Evolutionary conservation across 2,113 vertebrate genomes (phyloP), one percentile per base, ranked within the genome.

Genomic region (Dasypus novemcinctus): DNA sequence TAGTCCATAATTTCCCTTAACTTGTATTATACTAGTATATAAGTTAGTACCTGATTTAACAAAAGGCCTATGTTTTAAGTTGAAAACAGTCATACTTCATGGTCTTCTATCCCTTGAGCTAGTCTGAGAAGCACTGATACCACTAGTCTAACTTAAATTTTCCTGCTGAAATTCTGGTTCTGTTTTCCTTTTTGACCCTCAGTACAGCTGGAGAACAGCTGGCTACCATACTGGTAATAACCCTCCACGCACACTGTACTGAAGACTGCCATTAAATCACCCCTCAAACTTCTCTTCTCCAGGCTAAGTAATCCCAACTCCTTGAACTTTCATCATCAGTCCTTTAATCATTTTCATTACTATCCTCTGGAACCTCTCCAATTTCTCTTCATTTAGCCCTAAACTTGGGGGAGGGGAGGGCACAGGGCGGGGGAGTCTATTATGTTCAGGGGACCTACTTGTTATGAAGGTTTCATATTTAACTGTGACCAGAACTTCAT

Each of bases 321-420:
- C 92, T 83, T 71, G 63, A 88, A 92, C 76, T 97, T 97, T 97
- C 96, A 97, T 97, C 97, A 97, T 82, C 85, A 61, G 85, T 4
- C 82, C 96, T 98, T 98, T 98, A 97, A 97, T 98, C 97, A 97
- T 98, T 95, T 96, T 95, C 96, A 96, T 97, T 92, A 91, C 96
- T 86, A 15, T 66, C 94, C 96, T 95, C 95, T 97, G 97, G 96
- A 95, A 83, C 31, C 52, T 61, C 91, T 96, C 96, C 96, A 96
- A 8, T 75, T 96, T 79, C 79, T 93, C 78, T 72, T 93, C 93
- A 87, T 92, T 95, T 84, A 82, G 75, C 83, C 78, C 94, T 95
- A 89, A 96, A 96, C 88, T 93, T 91, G 95, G 74, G 74, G 25
- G 1, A 2, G 57, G 81, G 43, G 49, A 2, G 61, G 11, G 46